A percentile compares a stretch with the other conserved stretches of the same genome.
Conservation (phyloP, 2,888 invertebrate genomes). For the Onchidella celtica region DNA sequence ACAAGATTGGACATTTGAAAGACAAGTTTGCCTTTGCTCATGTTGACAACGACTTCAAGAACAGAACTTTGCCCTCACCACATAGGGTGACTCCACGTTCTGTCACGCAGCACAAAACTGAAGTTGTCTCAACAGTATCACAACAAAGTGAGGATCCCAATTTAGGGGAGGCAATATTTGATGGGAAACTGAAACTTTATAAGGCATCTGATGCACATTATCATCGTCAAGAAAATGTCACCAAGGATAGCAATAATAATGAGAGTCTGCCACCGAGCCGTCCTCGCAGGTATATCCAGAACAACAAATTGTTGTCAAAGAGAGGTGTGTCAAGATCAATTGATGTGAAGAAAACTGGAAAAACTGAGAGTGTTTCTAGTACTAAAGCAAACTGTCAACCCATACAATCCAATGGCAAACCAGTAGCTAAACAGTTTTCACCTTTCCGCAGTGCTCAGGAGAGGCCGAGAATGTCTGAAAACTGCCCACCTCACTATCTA, state of each 20-base stretch:
- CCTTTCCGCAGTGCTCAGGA: constrained; percentile 36
- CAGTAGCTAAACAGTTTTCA: constrained; percentile 21
- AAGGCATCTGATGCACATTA: neutral
- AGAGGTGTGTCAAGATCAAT: constrained; percentile 22
- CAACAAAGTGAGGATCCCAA: neutral
- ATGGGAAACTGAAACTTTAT: neutral
- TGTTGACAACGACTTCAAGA: neutral
- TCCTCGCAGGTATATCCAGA: constrained; percentile 28
- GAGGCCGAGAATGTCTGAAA: constrained; percentile 16
- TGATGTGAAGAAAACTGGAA: constrained; percentile 11
- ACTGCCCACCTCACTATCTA: constrained; percentile 20
- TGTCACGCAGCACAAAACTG: neutral
- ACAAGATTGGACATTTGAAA: neutral
- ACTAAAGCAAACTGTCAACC: neutral
- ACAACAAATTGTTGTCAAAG: constrained; percentile 30
- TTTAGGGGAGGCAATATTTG: neutral
- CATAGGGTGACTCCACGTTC: neutral
- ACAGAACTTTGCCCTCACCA: neutral
- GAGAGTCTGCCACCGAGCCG: neutral
- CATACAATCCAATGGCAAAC: neutral
- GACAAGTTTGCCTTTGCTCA: constrained; percentile 16
- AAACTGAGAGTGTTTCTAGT: neutral
- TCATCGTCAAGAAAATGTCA: neutral
- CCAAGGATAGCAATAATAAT: constrained; percentile 12
- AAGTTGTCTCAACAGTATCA: neutral